Evolutionary conservation across 2,888 invertebrate genomes (phyloP).

Genomic region (Lepidochrysops patricia): DNA sequence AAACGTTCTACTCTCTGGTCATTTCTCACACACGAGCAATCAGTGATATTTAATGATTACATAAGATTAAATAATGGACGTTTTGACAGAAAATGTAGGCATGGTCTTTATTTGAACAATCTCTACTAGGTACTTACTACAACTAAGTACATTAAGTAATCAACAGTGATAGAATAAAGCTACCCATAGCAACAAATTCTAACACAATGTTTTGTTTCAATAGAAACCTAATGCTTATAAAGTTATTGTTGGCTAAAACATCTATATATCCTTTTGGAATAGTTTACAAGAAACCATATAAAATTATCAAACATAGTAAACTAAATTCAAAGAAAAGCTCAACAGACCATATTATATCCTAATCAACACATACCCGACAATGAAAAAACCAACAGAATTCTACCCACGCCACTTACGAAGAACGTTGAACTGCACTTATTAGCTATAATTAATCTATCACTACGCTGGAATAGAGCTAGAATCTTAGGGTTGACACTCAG

Average conservation of each 20-base stretch:
- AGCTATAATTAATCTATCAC: constrained; percentile 20
- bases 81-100: too few species aligned
- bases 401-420: constrained; percentile 16
- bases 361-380: constrained; percentile 1
- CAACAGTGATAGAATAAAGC: too few species aligned
- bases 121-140: too few species aligned
- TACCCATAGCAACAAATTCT: too few species aligned
- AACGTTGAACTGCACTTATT: constrained; percentile 22
- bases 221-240: background rate
- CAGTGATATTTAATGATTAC: too few species aligned
- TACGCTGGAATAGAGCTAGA: constrained; percentile 28
- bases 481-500: background rate
- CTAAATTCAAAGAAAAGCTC: background rate
- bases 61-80: background rate
- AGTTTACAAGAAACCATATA: background rate
- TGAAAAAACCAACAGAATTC: constrained; percentile 13
- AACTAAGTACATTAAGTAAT: too few species aligned
- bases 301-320: background rate
- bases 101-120: too few species aligned
- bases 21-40: too few species aligned
- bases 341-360: background rate
- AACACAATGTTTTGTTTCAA: too few species aligned
- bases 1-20: too few species aligned
- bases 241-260: background rate
- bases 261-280: background rate